phyloP scores from a whole-genome alignment of 2,888 invertebrate genomes.

The Latrodectus elegans region DNA sequence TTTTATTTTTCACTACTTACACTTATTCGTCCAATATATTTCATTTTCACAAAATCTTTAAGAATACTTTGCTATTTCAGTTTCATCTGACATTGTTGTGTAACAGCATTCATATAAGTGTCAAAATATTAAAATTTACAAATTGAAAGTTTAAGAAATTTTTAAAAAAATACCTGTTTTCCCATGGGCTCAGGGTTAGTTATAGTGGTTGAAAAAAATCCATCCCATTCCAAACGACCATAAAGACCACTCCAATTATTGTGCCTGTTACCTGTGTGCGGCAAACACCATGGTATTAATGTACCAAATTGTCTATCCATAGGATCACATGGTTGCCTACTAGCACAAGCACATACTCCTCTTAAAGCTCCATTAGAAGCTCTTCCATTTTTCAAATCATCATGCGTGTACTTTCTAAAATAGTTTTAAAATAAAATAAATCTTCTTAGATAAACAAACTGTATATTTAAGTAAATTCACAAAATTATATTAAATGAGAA shows the following conservation, averaged over 20 bases:
- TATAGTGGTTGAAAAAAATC: conserved; percentile 88
- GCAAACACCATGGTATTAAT: conserved; percentile 90
- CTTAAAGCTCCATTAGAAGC: conserved; percentile 78
- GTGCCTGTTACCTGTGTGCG: conserved; percentile 89
- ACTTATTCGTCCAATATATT: too few relatives aligned
- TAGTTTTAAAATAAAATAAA: conserved; percentile 30
- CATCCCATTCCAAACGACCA: conserved; percentile 86
- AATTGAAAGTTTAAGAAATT: background rate
- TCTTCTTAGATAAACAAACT: background rate
- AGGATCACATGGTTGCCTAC: conserved; percentile 80
- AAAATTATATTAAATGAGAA: too few relatives aligned
- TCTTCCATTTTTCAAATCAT: conserved; percentile 78
- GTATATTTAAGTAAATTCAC: too few relatives aligned
- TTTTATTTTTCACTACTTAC: too few relatives aligned
- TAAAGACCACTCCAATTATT: conserved; percentile 91
- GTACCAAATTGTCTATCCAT: conserved; percentile 86
- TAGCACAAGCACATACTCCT: conserved; percentile 86
- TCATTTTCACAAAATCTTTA: too few relatives aligned
- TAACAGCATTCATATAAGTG: background rate
- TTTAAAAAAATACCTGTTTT: conserved; percentile 80
- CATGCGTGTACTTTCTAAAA: conserved; percentile 77
- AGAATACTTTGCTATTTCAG: too few relatives aligned
- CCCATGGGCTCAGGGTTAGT: conserved; percentile 92
- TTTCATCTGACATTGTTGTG: background rate
- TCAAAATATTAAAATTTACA: background rate